Percentiles rank a stretch among this genome's conserved stretches.
Evolutionary conservation across 2,113 vertebrate genomes (phyloP).

Genomic region (Thymallus thymallus): DNA sequence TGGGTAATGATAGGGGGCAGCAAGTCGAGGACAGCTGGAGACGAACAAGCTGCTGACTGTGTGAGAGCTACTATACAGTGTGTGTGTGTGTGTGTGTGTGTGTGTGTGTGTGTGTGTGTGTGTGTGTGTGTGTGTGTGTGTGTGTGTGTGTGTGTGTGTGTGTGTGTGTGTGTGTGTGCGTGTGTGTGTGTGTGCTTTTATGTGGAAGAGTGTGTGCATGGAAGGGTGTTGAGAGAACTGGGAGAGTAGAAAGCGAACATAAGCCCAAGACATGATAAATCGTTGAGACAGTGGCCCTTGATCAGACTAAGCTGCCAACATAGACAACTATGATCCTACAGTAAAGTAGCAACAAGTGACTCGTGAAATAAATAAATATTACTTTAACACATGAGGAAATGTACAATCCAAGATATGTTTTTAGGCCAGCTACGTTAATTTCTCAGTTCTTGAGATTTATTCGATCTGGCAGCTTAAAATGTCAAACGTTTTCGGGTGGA

Average conservation of each 20-base stretch:
- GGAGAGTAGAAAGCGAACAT: not conserved
- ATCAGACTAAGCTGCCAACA: not conserved
- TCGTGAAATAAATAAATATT: not conserved
- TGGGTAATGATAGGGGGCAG: not conserved
- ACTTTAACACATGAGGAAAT: not conserved
- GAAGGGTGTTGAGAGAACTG: not conserved
- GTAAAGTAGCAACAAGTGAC: not conserved
- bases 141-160: not conserved
- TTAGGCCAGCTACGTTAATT: not conserved
- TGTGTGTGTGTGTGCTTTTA: not conserved
- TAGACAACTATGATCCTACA: not conserved
- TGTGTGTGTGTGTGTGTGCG: not conserved
- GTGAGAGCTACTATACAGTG: not conserved
- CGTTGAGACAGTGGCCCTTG: not conserved
- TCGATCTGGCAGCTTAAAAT: not conserved
- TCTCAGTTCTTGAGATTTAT: not conserved
- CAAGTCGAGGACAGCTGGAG: not conserved
- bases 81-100: not conserved
- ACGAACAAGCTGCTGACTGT: not conserved
- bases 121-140: not conserved
- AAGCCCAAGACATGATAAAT: slow-evolving; percentile 10
- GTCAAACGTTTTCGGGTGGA: not conserved
- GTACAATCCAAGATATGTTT: not conserved
- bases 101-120: not conserved
- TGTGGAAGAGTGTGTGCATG: not conserved